Base-by-base conservation (phyloP, 1,140 invertebrate genomes). In the Coelopa frigida region DNA sequence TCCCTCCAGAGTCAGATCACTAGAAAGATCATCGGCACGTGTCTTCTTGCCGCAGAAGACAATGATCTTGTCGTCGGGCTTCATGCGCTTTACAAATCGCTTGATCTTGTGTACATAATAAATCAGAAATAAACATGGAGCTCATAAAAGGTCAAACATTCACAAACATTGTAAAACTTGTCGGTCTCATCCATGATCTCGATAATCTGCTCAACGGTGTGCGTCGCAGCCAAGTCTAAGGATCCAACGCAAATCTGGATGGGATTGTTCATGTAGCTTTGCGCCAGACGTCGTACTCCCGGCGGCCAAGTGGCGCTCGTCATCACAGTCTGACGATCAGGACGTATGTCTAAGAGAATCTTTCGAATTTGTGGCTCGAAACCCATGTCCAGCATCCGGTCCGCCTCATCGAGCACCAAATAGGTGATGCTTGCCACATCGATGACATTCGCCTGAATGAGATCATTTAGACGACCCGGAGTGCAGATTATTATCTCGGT, bases 341-440 rank as follows among this genome's bases (percentile, higher is more conserved):
- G 84, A 44, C 82, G 75, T 10, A 88, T 79, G 64, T 88, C 83
- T 17, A 88, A 58, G 42, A 94, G 61, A 38, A 85, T 80, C 52
- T 87, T 88, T 26, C 83, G 75, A 43, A 94, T 93, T 59, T 93
- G 88, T 59, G 86, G 86, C 61, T 90, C 87, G 67, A 91, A 90
- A 8, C 87, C 87, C 82, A 90, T 83, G 54, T 90, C 86, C 42
- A 68, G 51, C 65, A 91, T 90, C 37, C 86, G 75, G 68, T 91
- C 87, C 2, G 88, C 90, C 74, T 93, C 90, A 70, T 94, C 90
- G n/a, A 94, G 71, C n/a, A 94, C 87, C 33, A 96, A 73, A 68
- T 89, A 95, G 0, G 89, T 89, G 18, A 91, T 82, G 17, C 81
- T 76, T 14, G 75, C 76, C 1, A 93, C 72, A 61, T 87, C 79